Percentiles rank a stretch among this genome's conserved stretches.
phyloP scores from a whole-genome alignment of 2,113 vertebrate genomes.

The Xerus inauris region DNA sequence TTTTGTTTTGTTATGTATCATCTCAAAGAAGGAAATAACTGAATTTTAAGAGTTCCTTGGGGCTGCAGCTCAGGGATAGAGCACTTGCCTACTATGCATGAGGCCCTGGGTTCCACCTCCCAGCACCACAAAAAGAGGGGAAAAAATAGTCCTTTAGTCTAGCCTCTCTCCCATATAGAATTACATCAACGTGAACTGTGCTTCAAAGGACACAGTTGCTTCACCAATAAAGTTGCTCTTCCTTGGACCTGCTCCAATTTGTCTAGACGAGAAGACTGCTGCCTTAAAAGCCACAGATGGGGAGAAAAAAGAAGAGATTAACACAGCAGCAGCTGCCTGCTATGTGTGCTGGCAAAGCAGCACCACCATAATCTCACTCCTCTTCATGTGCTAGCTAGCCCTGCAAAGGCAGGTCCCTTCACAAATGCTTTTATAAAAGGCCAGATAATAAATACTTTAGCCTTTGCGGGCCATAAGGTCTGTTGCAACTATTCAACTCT shows the following conservation, averaged over 20 bases:
- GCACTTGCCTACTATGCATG: neutral
- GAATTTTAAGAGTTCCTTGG: neutral
- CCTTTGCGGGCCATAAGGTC: neutral
- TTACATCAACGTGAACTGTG: neutral
- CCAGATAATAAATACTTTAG: neutral
- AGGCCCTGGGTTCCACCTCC: neutral
- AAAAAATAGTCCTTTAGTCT: neutral
- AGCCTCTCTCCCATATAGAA: neutral
- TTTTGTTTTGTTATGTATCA: neutral
- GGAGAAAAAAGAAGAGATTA: neutral
- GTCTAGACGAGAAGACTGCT: conserved; percentile 50
- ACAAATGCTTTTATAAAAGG: neutral
- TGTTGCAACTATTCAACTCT: neutral
- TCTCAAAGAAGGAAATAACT: neutral
- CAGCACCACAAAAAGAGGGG: neutral
- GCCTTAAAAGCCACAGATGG: conserved; percentile 3
- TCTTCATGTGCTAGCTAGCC: neutral
- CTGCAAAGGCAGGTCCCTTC: neutral
- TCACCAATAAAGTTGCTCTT: neutral
- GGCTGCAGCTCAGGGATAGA: neutral
- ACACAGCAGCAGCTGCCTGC: neutral
- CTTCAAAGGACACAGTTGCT: neutral
- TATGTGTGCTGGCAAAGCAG: neutral
- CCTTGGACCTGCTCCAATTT: conserved; percentile 31
- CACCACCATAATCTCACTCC: neutral